phyloP scores from a whole-genome alignment of 2,113 vertebrate species.

The Pantherophis guttatus region DNA sequence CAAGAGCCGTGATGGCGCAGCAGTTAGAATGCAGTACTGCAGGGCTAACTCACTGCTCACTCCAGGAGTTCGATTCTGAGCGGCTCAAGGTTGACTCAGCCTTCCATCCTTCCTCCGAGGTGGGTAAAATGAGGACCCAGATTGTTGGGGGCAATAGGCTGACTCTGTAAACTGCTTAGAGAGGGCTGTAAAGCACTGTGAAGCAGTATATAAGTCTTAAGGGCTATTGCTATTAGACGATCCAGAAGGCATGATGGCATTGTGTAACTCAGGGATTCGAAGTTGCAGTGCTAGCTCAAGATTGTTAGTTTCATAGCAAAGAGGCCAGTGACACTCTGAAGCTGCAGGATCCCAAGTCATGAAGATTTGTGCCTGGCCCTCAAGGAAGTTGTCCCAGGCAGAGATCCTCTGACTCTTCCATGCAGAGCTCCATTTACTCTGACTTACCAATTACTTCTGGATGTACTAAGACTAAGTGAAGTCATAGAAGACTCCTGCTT shows the following conservation, averaged over 20 bases:
- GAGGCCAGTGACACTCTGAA: not conserved
- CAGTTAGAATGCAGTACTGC: too few relatives aligned
- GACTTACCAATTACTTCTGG: not conserved
- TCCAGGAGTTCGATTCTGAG: too few relatives aligned
- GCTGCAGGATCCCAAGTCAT: not conserved
- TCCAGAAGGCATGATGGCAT: not conserved
- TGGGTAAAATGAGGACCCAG: too few relatives aligned
- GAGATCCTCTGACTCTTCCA: not conserved
- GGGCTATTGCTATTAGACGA: not conserved
- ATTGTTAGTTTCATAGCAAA: not conserved
- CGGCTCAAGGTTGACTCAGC: too few relatives aligned
- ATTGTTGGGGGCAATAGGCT: too few relatives aligned
- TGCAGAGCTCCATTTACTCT: not conserved
- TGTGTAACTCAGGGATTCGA: not conserved
- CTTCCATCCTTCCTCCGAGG: too few relatives aligned
- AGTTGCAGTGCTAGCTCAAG: not conserved
- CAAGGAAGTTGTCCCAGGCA: not conserved
- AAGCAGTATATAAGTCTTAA: too few relatives aligned
- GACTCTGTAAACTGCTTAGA: too few relatives aligned
- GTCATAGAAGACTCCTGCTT: not conserved
- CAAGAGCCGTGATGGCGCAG: not conserved
- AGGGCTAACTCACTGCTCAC: too few relatives aligned
- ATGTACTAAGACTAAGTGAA: not conserved
- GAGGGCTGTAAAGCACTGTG: too few relatives aligned
- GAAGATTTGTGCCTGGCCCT: not conserved